Base-by-base conservation (phyloP, 2,888 invertebrate species). In the Pterobdella sp. region DNA sequence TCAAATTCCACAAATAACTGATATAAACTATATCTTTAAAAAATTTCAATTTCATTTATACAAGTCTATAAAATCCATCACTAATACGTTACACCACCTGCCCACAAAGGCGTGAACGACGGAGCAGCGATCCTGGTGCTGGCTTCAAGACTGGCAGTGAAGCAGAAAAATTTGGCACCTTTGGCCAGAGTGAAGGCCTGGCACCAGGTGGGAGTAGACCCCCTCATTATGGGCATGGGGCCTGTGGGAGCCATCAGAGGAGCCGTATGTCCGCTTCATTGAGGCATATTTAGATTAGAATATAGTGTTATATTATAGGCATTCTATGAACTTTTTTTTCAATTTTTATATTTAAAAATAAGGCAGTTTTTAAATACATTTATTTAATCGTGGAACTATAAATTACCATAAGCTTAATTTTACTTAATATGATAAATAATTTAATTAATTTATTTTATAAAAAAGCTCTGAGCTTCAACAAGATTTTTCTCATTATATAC, bases 41-140 rank as follows among this genome's bases (percentile, higher is more conserved):
- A 31, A n/a, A 1, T 69, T 10, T 42, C 60, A 32, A 26, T 26
- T 64, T 64, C 18, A 26, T 18, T 64, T 14, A 22, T 22, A 26
- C 10, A 10, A 26, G 10, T 10, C 22, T 26, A 64, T 14, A 7
- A 14, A 35, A 14, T 34, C 4, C 10, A 14, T 14, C 14, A 22
- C 14, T 32, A 3, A 67, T 67, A n/a, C n/a, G n/a, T 22, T 34
- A 56, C 32, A 22, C 22, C 65, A 77, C 29, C 26, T 32, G n/a
- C 4, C 34, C 34, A 32, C 36, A 35, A 52, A 82, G 83, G 83
- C 36, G 86, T 91, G 49, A 91, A 91, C 82, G 95, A 95, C 83
- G 94, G 94, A 0, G 94, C 94, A 1, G 92, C 93, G 1, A 92
- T 90, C 0, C 85, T 94, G 0, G 84, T 94, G 29, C 80, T 95